Percentiles rank a stretch among this genome's conserved stretches.
Evolutionary conservation across 1,140 invertebrate species (phyloP).

Genomic region (Lamellibrachia luymesi): DNA sequence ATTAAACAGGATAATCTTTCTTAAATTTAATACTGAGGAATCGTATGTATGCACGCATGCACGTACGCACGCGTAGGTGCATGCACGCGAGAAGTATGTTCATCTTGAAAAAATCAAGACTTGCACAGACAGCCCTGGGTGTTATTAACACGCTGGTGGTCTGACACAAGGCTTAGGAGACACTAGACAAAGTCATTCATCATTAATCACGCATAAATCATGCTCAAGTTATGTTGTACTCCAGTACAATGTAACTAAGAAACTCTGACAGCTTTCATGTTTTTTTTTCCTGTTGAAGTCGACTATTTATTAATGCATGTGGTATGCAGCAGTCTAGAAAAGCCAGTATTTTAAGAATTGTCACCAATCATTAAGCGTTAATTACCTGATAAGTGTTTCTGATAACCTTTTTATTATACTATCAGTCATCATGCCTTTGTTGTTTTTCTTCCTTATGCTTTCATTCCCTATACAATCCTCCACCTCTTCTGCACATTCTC

Average conservation of each 20-base stretch:
- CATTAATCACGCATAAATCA: neutral
- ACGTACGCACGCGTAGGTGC: too few species aligned
- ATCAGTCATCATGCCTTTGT: neutral
- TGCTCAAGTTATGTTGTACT: neutral
- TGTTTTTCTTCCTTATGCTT: neutral
- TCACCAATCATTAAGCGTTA: neutral
- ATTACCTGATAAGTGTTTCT: neutral
- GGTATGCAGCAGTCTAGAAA: neutral
- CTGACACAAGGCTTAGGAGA: neutral
- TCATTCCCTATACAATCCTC: neutral
- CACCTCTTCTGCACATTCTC: neutral
- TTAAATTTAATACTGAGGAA: neutral
- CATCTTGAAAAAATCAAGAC: too few species aligned
- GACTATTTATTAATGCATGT: neutral
- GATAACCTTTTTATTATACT: neutral
- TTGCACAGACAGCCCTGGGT: too few species aligned
- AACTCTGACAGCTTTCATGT: neutral
- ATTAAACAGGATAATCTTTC: neutral
- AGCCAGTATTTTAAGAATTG: neutral
- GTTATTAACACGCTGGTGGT: too few species aligned
- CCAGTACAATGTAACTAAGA: neutral
- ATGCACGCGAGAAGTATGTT: too few species aligned
- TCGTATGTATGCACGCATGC: too few species aligned
- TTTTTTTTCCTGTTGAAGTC: neutral
- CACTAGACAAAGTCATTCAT: neutral